Base-by-base conservation (phyloP, 2,113 vertebrate genomes). In the Todiramphus saurophagus region DNA sequence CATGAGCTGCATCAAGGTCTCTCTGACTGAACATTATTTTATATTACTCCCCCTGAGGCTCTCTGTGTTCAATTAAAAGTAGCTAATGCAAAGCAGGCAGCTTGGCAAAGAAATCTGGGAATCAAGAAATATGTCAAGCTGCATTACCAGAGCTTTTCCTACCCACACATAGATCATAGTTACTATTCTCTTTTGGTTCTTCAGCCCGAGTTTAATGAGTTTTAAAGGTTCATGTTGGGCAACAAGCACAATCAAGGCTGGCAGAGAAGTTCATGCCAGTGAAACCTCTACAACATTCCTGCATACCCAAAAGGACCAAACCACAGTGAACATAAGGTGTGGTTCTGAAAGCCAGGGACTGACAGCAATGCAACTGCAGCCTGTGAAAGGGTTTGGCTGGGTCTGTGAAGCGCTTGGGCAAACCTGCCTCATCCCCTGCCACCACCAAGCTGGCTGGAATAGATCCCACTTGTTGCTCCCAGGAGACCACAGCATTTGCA, bases 11-110 rank as follows among this genome's bases (percentile, higher is more conserved):
- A 70, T 48, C 58, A 89, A 80, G 81, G 67, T 89, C 66, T 76
- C 81, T 84, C 82, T 80, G 69, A 50, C 28, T 67, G 72, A 95
- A 70, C 20, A 60, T 76, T 53, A 81, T 92, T 78, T 89, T 50
- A 11, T 81, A 69, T 59, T 56, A 37, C 20, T 90, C 33, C 21
- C 39, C 46, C 20, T 0, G 4, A 82, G 58, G 50, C 50, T 80
- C 59, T 77, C 72, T 44, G 30, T 81, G 37, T 86, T 95, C 89
- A 96, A 53, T 76, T 78, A 91, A 69, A 95, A 90, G 70, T 28
- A 77, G 41, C 48, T 93, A 93, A 94, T 56, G 53, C 72, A 93
- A 96, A 92, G 64, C 30, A 83, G 43, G 41, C 64, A 91, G 69
- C 74, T 73, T 73, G 67, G 59, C 82, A 91, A 90, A 56, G 78